A percentile compares a stretch with the other conserved stretches of the same genome.
Evolutionary conservation across 1,140 invertebrate genomes (phyloP).

Genomic region (Asbolus verrucosus): DNA sequence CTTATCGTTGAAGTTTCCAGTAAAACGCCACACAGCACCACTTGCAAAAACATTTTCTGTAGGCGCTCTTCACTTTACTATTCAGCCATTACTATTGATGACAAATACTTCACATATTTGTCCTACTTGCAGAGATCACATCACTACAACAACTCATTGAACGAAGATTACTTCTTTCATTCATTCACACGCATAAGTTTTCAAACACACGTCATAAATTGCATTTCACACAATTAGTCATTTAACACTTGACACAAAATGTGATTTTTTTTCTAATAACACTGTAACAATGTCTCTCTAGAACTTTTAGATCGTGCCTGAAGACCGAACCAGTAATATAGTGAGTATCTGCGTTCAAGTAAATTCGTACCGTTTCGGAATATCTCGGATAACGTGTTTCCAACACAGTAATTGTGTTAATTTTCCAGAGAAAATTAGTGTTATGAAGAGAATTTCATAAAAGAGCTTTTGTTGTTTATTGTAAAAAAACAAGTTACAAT

Average conservation of each 20-base stretch:
- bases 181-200: neutral
- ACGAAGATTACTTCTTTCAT: neutral
- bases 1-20: conserved; percentile 31
- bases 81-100: neutral
- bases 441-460: too few species aligned
- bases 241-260: neutral
- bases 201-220: too few species aligned
- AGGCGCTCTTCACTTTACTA: neutral
- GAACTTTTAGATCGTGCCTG: too few species aligned
- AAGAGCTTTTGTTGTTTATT: too few species aligned
- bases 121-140: conserved; percentile 27
- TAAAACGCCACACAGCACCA: neutral
- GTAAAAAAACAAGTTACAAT: too few species aligned
- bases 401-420: too few species aligned
- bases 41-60: conserved; percentile 11
- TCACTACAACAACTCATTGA: conserved; percentile 3
- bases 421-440: too few species aligned
- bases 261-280: neutral
- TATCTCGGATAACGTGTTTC: neutral
- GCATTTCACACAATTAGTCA: neutral
- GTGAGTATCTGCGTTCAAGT: too few species aligned
- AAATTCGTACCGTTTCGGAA: too few species aligned
- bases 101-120: conserved; percentile 38
- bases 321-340: too few species aligned
- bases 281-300: too few species aligned